Conservation (phyloP, 2,797 vertebrate genomes). For the Cyprinodon diabolis region DNA sequence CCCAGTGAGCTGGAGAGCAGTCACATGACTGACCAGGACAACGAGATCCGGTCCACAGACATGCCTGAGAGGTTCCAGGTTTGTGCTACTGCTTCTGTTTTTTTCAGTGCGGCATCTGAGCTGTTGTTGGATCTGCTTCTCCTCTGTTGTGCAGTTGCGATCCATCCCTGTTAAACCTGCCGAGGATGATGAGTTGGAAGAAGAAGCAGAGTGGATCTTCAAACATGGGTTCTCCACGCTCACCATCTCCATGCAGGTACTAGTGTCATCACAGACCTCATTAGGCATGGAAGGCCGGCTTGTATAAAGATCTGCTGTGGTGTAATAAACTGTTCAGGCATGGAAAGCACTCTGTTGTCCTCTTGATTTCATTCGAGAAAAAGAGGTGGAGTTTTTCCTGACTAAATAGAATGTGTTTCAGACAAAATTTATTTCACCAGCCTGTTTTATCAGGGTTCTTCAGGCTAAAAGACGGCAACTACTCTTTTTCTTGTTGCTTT, state of each 20-base stretch:
- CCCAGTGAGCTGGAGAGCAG: constrained; percentile 98
- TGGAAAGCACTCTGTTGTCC: background rate
- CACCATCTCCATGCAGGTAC: constrained; percentile 97
- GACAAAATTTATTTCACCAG: no score
- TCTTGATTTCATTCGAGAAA: background rate
- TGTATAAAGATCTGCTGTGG: background rate
- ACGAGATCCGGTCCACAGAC: constrained; percentile 96
- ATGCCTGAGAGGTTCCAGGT: constrained; percentile 99
- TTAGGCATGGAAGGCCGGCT: background rate
- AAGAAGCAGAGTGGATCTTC: constrained; percentile 99
- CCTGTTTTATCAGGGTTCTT: no score
- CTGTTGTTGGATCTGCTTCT: constrained; percentile 2
- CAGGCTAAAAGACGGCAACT: background rate
- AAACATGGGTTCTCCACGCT: constrained; percentile 96
- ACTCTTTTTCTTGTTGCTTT: background rate
- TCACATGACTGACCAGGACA: constrained; percentile 98
- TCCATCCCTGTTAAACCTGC: constrained; percentile 92
- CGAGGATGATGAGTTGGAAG: constrained; percentile 97
- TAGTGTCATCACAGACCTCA: background rate
- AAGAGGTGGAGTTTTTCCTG: background rate
- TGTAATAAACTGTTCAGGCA: background rate
- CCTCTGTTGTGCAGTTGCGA: constrained; percentile 80
- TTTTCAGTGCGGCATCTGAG: background rate
- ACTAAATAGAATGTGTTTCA: background rate
- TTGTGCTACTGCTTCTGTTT: constrained; percentile 55